Evolutionary conservation across 2,797 vertebrate species (phyloP).

Genomic region (Sebastes goodei): DNA sequence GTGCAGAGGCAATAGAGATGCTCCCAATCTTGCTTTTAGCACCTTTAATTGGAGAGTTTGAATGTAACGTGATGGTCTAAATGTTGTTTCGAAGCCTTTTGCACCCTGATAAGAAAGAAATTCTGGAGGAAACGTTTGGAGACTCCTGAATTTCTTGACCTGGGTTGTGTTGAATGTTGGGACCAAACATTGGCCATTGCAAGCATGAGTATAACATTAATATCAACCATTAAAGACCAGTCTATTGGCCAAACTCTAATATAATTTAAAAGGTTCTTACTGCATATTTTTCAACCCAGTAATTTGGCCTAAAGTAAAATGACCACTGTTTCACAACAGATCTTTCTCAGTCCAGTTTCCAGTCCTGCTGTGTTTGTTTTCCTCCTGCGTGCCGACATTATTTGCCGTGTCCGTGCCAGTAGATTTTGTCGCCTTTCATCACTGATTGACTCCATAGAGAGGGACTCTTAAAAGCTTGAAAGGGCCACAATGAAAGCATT

Average conservation of each 20-base stretch:
- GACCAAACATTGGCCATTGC: not conserved
- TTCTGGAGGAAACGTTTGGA: not conserved
- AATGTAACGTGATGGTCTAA: not conserved
- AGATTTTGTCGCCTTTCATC: constrained; percentile 50
- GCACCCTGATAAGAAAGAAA: not conserved
- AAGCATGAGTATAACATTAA: not conserved
- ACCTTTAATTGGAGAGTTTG: not conserved
- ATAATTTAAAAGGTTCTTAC: not conserved
- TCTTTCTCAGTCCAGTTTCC: not conserved
- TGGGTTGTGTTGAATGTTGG: not conserved
- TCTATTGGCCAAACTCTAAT: not conserved
- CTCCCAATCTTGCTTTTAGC: no score
- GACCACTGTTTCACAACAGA: not conserved
- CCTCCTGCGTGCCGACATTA: constrained; percentile 8
- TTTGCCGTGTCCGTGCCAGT: constrained; percentile 20
- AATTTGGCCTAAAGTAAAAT: not conserved
- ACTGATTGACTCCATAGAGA: constrained; percentile 32
- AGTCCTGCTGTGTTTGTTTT: constrained; percentile 23
- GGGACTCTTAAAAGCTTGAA: constrained; percentile 26
- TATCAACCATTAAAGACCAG: not conserved
- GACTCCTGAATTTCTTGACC: not conserved
- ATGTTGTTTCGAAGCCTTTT: not conserved
- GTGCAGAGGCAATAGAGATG: no score
- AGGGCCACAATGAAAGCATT: constrained; percentile 38
- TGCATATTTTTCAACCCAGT: not conserved